Evolutionary conservation across 2,113 vertebrate species (phyloP).

Genomic region (Scomber japonicus): DNA sequence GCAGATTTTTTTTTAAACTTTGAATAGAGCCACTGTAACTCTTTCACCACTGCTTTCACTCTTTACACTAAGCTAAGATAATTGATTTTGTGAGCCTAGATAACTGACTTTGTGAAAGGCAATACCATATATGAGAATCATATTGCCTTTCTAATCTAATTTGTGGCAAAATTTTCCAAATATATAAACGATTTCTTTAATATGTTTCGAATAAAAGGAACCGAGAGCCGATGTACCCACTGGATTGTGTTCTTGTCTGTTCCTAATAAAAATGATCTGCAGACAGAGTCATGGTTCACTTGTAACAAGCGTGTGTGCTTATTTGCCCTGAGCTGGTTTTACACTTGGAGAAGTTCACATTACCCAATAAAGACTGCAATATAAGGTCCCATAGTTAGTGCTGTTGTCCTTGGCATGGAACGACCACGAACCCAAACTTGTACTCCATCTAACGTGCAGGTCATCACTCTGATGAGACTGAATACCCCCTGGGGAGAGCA

Average conservation of each 20-base stretch:
- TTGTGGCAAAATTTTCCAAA: no score
- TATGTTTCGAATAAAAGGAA: background rate
- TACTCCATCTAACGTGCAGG: constrained; percentile 32
- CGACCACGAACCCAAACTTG: constrained; percentile 11
- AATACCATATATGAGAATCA: no score
- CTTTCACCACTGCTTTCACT: no score
- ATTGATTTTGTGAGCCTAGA: no score
- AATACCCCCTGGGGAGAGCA: constrained; percentile 7
- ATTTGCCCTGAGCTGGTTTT: constrained; percentile 17
- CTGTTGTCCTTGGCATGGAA: constrained; percentile 28
- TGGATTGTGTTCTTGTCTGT: background rate
- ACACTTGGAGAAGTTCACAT: constrained; percentile 11
- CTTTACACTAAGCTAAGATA: no score
- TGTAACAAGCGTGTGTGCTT: background rate
- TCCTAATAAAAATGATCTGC: constrained; percentile 10
- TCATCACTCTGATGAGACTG: constrained; percentile 31
- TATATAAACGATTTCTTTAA: no score
- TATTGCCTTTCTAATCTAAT: no score
- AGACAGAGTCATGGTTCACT: background rate
- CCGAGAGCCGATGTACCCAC: background rate
- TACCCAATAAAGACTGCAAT: constrained; percentile 4
- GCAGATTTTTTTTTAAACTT: no score
- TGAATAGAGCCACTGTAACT: no score
- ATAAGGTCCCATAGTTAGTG: background rate
- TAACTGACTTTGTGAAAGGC: no score